Base-by-base conservation (phyloP, 35 echinoderm and acorn worm species). In the Stichopus chloronotus region DNA sequence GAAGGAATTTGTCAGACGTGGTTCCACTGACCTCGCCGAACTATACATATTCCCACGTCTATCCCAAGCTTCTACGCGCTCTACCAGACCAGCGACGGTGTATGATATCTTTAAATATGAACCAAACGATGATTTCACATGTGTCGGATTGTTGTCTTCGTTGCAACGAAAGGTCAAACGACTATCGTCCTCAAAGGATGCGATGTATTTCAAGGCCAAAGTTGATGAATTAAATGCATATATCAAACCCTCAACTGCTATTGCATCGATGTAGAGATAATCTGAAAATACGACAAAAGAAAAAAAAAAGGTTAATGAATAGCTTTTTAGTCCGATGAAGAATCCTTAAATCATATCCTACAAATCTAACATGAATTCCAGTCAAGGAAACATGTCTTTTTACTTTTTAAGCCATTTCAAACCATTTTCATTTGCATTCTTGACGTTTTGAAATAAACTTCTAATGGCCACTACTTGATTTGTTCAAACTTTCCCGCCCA, bases 101-200 rank as follows among this genome's bases (percentile, higher is more conserved):
- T 88, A 88, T 4, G 87, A 69, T 30, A 88, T 16, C 14, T 58
- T 30, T 60, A 88, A 25, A 19, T 20, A 25, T 12, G 60, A 25
- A n/a, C 87, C 87, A 57, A 72, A 69, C 12, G 87, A 88, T 72
- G 87, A 69, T 14, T 6, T 88, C 59, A 88, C 87, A 52, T 53
- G 13, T 20, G 71, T 30, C 7, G 87, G 87, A 52, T 23, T 19
- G 59, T 72, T 72, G 56, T 58, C 87, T 12, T 19, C 65, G 71
- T 88, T 88, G 25, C 19, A 61, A 13, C 71, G 59, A 63, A 88
- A 88, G 20, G 87, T 88, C 43, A 88, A 60, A 11, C 16, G 9
- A 8, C 59, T 88, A 19, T 72, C 56, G 52, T 88, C 87, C 60
- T 69, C 87, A 10, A 25, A n/a, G 13, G 87, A 9, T 19, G 59